Percentiles rank a stretch among this genome's conserved stretches.
phyloP scores from a whole-genome alignment of 2,113 vertebrate genomes.

The Microcebus murinus region DNA sequence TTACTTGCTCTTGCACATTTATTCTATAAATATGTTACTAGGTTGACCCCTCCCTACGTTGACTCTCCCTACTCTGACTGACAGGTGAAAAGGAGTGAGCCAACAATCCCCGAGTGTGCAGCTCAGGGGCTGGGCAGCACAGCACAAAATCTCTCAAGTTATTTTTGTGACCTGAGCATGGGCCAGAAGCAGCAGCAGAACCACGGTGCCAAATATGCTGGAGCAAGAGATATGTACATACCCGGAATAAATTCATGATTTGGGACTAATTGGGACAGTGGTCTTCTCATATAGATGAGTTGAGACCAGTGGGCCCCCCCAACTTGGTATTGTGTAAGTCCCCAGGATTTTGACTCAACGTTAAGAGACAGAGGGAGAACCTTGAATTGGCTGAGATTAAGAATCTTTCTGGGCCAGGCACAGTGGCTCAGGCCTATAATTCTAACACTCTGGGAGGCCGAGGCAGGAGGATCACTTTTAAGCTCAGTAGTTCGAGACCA shows the following conservation, averaged over 20 bases:
- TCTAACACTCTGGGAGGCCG: neutral
- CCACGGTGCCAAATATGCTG: neutral
- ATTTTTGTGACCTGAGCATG: neutral
- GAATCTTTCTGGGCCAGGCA: neutral
- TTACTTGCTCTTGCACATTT: neutral
- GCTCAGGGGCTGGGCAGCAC: neutral
- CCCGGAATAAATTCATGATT: neutral
- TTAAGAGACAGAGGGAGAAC: neutral
- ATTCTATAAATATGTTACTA: neutral
- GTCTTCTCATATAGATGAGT: neutral
- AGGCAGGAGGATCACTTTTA: too few species aligned
- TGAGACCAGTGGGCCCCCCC: neutral
- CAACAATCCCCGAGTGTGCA: neutral
- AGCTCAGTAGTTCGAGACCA: too few species aligned
- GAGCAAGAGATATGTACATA: neutral
- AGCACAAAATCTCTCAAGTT: neutral
- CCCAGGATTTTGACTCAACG: neutral
- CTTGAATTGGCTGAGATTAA: neutral
- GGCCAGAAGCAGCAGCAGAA: neutral
- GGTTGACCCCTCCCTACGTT: too few species aligned
- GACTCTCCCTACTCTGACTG: neutral
- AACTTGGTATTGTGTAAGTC: neutral
- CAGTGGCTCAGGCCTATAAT: neutral
- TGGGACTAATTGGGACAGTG: neutral
- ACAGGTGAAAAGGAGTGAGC: neutral